Percentiles rank a stretch among this genome's conserved stretches.
phyloP scores from a whole-genome alignment of 2,113 vertebrate genomes.

The Gulo gulo region DNA sequence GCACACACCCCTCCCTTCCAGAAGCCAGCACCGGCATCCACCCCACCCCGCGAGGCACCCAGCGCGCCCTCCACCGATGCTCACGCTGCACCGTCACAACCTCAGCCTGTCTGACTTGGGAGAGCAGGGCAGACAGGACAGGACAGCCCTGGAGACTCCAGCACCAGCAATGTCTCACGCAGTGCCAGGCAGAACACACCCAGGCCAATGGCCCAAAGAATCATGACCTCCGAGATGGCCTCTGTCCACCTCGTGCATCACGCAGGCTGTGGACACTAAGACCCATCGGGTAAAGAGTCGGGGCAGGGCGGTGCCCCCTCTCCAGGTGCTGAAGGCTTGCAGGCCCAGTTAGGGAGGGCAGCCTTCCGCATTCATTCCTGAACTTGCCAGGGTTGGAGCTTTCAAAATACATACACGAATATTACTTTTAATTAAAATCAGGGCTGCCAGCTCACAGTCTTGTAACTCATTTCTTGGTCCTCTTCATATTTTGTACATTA shows the following conservation, averaged over 20 bases:
- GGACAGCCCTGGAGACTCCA: background rate
- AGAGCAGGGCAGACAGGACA: background rate
- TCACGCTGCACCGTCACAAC: background rate
- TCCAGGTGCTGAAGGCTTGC: background rate
- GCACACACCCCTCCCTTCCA: background rate
- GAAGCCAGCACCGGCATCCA: background rate
- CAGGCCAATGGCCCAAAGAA: background rate
- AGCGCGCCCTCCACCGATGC: background rate
- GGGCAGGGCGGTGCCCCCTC: background rate
- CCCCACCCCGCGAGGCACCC: background rate
- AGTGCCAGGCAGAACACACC: background rate
- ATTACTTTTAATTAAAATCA: background rate
- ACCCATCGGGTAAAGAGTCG: accelerated
- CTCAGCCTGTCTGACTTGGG: background rate
- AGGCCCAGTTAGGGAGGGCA: background rate
- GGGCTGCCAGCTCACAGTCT: background rate
- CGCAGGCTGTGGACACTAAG: background rate
- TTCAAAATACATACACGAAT: background rate
- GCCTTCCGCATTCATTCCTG: background rate
- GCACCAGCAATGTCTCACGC: background rate
- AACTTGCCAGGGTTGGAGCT: background rate
- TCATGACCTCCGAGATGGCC: background rate
- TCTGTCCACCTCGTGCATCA: too few relatives aligned
- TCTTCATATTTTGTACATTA: background rate
- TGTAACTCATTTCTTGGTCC: background rate